A percentile compares a stretch with the other conserved stretches of the same genome.
Conservation (phyloP, 2,113 vertebrate genomes). For the Poeciliopsis turrubarensis region DNA sequence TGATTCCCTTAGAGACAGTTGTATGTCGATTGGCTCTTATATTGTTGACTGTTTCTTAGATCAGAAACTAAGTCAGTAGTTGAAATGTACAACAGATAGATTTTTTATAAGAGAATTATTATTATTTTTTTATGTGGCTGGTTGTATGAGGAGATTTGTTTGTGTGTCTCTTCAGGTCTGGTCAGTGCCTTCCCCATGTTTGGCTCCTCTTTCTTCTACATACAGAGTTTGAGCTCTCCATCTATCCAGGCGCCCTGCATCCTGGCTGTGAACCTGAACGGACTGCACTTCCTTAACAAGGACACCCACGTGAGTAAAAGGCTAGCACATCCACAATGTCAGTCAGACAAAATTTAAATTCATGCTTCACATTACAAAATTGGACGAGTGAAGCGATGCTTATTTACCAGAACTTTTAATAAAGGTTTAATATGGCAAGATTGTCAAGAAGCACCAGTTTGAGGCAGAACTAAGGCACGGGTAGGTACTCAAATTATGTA, state of each 20-base stretch:
- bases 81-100: neutral
- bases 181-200: conserved; percentile 94
- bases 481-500: too few relatives aligned
- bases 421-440: too few relatives aligned
- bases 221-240: conserved; percentile 91
- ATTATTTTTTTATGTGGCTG: neutral
- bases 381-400: neutral
- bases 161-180: conserved; percentile 80
- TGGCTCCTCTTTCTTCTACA: conserved; percentile 96
- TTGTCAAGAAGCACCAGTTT: too few relatives aligned
- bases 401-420: neutral
- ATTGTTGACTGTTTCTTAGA: neutral
- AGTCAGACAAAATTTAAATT: neutral
- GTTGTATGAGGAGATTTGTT: neutral
- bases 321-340: neutral
- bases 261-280: conserved; percentile 93
- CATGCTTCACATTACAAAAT: neutral
- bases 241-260: conserved; percentile 88
- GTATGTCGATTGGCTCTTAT: neutral
- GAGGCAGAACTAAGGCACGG: too few relatives aligned
- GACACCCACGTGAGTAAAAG: conserved; percentile 88
- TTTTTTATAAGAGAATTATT: neutral
- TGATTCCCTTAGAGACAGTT: neutral
- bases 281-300: conserved; percentile 93
- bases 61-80: neutral